These are phyloP conservation scores for Phrynocephalus vlangalii DNA, from an alignment of 2,797 vertebrate genomes.

Conservation along the genomic window DNA sequence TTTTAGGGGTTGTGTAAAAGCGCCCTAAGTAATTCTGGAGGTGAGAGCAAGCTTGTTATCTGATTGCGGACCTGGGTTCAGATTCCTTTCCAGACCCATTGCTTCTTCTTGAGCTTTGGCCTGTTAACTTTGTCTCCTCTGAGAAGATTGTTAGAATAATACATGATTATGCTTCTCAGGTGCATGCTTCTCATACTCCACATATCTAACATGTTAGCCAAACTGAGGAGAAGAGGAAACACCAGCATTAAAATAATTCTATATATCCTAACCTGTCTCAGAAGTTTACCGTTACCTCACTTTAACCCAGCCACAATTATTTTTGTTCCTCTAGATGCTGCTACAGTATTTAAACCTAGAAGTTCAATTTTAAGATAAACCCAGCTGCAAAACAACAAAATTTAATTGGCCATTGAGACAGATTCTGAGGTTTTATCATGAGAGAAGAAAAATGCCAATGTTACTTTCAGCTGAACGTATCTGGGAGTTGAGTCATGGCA, in stretches of 20 bases:
- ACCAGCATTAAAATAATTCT: not conserved
- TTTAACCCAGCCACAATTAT: not conserved
- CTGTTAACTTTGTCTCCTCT: not conserved
- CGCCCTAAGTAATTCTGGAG: conserved; percentile 1
- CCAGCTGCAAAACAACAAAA: not conserved
- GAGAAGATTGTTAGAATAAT: not conserved
- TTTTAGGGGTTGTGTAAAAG: too few species aligned
- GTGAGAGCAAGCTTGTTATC: conserved; percentile 7
- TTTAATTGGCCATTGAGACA: too few species aligned
- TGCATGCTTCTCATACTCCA: not conserved
- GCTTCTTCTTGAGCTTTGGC: not conserved
- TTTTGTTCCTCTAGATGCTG: not conserved
- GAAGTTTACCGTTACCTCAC: not conserved
- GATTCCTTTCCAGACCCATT: not conserved
- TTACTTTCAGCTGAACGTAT: too few species aligned
- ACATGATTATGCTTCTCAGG: not conserved
- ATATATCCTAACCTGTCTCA: not conserved
- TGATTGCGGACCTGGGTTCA: not conserved
- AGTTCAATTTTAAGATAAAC: not conserved
- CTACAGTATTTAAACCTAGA: not conserved
- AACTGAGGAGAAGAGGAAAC: not conserved
- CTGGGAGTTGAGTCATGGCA: too few species aligned
- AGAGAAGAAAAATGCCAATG: not conserved
- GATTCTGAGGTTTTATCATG: not conserved
- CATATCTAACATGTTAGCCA: not conserved